These are phyloP conservation scores for Bovichtus diacanthus DNA, from an alignment of 2,797 vertebrate species.

Conservation along the genomic window DNA sequence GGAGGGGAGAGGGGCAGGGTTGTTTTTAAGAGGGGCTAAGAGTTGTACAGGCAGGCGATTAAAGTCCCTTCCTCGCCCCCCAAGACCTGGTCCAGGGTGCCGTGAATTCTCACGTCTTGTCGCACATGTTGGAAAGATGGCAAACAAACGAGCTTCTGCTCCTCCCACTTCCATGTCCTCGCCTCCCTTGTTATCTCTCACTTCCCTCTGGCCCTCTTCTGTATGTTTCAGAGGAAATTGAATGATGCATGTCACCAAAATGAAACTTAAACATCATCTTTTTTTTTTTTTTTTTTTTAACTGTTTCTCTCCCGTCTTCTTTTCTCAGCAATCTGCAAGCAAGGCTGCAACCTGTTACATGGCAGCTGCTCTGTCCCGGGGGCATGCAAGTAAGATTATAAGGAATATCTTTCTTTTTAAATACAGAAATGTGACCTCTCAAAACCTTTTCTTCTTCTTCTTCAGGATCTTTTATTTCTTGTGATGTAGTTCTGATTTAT, in stretches of 20 bases:
- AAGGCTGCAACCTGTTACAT: conserved; percentile 94
- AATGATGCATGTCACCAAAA: background rate
- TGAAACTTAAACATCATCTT: background rate
- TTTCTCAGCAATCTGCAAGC: conserved; percentile 92
- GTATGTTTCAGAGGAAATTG: background rate
- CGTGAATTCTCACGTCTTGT: conserved; percentile 70
- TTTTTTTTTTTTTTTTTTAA: no score
- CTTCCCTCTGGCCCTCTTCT: background rate
- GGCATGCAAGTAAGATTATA: conserved; percentile 92
- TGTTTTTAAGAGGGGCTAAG: conserved; percentile 51
- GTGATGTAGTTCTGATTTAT: background rate
- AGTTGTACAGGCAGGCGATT: conserved; percentile 63
- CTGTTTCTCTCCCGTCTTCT: conserved; percentile 7
- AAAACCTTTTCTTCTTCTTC: background rate
- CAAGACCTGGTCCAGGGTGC: conserved; percentile 24
- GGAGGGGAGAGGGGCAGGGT: conserved; percentile 28
- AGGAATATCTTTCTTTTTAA: background rate
- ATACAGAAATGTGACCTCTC: conserved; percentile 1
- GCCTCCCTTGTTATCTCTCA: background rate
- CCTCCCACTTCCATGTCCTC: background rate
- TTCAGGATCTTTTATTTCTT: background rate
- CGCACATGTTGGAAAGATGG: conserved; percentile 61
- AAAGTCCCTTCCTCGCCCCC: conserved; percentile 47
- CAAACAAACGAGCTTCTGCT: conserved; percentile 52
- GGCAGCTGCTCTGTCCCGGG: conserved; percentile 90